A percentile compares a stretch with the other conserved stretches of the same genome.
Evolutionary conservation across 2,797 vertebrate genomes (phyloP).

Genomic region (Coracias cyanogaster): DNA sequence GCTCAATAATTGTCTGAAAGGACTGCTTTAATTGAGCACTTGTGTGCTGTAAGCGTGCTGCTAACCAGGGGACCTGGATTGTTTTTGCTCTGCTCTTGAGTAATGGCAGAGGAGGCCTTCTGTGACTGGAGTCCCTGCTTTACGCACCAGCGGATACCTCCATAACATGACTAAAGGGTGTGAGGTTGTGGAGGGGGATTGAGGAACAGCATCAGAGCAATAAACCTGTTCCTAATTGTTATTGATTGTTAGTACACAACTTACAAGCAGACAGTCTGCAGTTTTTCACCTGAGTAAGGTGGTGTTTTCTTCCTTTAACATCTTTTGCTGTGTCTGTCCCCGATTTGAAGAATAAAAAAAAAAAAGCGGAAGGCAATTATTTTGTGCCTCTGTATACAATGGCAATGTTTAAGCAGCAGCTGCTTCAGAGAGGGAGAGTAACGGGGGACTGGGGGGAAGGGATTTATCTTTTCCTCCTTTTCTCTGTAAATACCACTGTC

Average conservation of each 20-base stretch:
- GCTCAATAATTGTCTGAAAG: slow-evolving; percentile 76
- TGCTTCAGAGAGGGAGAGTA: not conserved
- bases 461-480: slow-evolving; percentile 49
- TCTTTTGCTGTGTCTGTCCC: not conserved
- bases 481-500: slow-evolving; percentile 46
- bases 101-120: slow-evolving; percentile 53
- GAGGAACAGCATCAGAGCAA: slow-evolving; percentile 21
- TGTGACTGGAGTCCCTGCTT: slow-evolving; percentile 39
- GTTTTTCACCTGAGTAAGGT: slow-evolving; percentile 26
- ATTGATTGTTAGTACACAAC: slow-evolving; percentile 64
- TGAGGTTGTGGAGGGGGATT: not conserved
- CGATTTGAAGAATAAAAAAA: not conserved
- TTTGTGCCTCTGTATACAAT: slow-evolving; percentile 26
- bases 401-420: slow-evolving; percentile 5
- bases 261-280: slow-evolving; percentile 30
- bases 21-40: slow-evolving; percentile 74
- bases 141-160: slow-evolving; percentile 28
- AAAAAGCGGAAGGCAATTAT: not conserved
- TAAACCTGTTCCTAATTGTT: slow-evolving; percentile 52
- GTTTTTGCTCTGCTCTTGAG: slow-evolving; percentile 49
- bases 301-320: slow-evolving; percentile 9
- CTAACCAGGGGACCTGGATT: slow-evolving; percentile 41
- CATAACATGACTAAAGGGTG: not conserved
- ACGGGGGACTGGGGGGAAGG: not conserved
- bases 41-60: slow-evolving; percentile 53